A percentile compares a stretch with the other conserved stretches of the same genome.
Evolutionary conservation across 2,888 invertebrate species (phyloP).

Genomic region (Agrilus cyanescens): DNA sequence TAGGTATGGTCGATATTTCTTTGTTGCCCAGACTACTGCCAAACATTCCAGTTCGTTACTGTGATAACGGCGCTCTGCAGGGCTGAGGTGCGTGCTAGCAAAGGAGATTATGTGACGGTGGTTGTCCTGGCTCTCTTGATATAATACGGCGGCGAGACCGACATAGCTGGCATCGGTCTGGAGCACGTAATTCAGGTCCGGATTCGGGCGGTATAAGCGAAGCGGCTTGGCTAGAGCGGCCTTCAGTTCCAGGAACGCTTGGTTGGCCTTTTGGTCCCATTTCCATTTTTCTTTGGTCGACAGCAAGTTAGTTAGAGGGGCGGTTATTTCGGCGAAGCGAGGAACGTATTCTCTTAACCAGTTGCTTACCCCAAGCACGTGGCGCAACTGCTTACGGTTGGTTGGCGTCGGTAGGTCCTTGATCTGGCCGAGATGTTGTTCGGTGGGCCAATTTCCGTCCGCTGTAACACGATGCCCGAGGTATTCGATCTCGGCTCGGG

Average conservation of each 20-base stretch:
- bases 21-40: no score
- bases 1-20: conserved; percentile 15
- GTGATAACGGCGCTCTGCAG: conserved; percentile 13
- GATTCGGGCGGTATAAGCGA: conserved; percentile 9
- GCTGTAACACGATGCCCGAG: not conserved
- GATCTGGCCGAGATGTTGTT: not conserved
- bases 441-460: not conserved
- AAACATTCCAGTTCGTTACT: no score
- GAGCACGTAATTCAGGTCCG: conserved; percentile 9
- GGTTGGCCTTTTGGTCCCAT: conserved; percentile 3
- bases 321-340: conserved; percentile 7
- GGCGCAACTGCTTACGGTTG: not conserved
- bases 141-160: conserved; percentile 18
- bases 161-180: conserved; percentile 15
- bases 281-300: not conserved
- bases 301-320: conserved; percentile 11
- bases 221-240: not conserved
- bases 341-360: conserved; percentile 8
- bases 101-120: conserved; percentile 12
- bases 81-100: conserved; percentile 12
- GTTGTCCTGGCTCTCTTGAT: conserved; percentile 9
- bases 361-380: not conserved
- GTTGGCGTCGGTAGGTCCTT: not conserved
- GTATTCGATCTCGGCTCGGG: not conserved
- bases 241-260: conserved; percentile 3